Conservation (phyloP, 2,888 invertebrate genomes). For the Stenotaenia linearis region DNA sequence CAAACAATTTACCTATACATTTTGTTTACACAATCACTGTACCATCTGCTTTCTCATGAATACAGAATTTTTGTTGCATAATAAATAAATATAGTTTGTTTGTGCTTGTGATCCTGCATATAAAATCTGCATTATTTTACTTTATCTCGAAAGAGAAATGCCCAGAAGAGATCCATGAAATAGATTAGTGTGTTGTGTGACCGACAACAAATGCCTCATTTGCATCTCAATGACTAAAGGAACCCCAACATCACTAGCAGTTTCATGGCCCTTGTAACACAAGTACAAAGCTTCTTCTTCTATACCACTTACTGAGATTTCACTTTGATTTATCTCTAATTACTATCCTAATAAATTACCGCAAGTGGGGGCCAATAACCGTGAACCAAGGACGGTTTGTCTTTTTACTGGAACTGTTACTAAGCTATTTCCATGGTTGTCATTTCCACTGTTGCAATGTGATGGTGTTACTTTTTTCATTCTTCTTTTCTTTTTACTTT, state of each 20-base stretch:
- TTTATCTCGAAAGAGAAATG: slow-evolving; percentile 6
- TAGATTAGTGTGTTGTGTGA: slow-evolving; percentile 21
- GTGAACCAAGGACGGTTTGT: neutral
- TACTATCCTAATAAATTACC: neutral
- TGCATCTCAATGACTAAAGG: slow-evolving; percentile 11
- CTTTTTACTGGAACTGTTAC: neutral
- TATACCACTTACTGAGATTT: neutral
- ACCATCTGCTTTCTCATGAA: neutral
- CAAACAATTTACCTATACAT: neutral
- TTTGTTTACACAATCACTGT: neutral
- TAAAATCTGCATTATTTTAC: slow-evolving; percentile 9
- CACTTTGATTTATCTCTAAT: slow-evolving; percentile 19
- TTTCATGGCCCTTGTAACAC: neutral
- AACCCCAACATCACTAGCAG: neutral
- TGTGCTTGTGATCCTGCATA: neutral
- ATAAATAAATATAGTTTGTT: neutral
- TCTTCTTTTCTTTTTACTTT: neutral
- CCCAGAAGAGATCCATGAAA: slow-evolving; percentile 16
- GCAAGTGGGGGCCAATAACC: neutral
- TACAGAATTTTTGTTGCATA: neutral
- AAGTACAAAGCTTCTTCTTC: neutral
- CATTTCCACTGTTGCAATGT: slow-evolving; percentile 2
- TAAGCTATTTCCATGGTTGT: neutral
- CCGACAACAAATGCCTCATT: slow-evolving; percentile 17
- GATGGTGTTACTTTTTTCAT: neutral